A percentile compares a stretch with the other conserved stretches of the same genome.
Evolutionary conservation across 1,140 invertebrate species (phyloP).

Genomic region (Saxidomus purpurata): DNA sequence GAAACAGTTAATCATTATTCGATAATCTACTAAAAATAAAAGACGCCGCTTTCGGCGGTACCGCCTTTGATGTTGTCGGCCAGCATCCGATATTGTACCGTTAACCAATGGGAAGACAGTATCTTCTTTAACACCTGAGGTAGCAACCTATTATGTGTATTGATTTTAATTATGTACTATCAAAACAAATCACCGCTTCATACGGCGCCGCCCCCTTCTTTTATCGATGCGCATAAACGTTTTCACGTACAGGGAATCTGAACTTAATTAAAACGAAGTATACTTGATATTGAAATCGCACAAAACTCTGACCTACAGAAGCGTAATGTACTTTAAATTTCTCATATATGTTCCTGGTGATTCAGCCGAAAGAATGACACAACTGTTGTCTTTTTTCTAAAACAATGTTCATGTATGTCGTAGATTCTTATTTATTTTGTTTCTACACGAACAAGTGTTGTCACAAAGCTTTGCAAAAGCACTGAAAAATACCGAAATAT

Average conservation of each 20-base stretch:
- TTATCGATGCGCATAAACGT: neutral
- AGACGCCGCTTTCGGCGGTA: conserved; percentile 8
- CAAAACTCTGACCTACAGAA: too few species aligned
- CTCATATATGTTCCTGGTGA: too few species aligned
- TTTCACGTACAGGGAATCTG: neutral
- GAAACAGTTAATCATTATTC: neutral
- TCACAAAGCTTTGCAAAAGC: too few species aligned
- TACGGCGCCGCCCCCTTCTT: neutral
- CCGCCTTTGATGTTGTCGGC: conserved; percentile 33
- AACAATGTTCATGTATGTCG: too few species aligned
- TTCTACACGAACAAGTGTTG: too few species aligned
- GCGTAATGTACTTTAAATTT: too few species aligned
- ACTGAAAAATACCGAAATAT: too few species aligned
- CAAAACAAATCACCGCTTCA: neutral
- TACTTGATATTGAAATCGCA: too few species aligned
- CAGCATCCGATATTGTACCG: conserved; percentile 43
- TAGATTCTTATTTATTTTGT: too few species aligned
- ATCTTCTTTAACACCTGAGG: conserved; percentile 22
- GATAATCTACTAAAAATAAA: conserved; percentile 32
- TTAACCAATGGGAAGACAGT: neutral
- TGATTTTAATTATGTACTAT: conserved; percentile 41
- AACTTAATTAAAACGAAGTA: neutral
- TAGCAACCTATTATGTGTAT: conserved; percentile 32
- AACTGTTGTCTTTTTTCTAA: too few species aligned
- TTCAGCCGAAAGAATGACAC: too few species aligned